These are phyloP conservation scores for Arvicanthis niloticus DNA, from an alignment of 2,113 vertebrate species.

Conservation along the genomic window DNA sequence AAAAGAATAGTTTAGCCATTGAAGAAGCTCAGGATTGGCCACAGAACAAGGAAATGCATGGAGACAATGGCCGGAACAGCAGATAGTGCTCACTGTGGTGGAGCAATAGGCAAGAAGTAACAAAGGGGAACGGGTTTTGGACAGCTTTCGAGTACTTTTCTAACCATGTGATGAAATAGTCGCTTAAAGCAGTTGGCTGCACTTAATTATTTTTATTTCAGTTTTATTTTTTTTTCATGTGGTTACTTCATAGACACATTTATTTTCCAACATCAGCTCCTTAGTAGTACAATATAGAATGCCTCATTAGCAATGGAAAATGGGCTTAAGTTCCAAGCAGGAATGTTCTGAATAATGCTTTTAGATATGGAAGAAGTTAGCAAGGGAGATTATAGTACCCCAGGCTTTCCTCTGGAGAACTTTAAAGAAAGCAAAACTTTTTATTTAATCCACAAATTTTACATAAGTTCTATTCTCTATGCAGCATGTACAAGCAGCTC, in stretches of 20 bases:
- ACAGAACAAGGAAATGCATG: background rate
- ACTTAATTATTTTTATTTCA: slow-evolving; percentile 83
- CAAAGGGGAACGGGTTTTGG: slow-evolving; percentile 75
- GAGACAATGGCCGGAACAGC: slow-evolving; percentile 25
- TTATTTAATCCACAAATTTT: slow-evolving; percentile 53
- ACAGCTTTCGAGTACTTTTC: slow-evolving; percentile 71
- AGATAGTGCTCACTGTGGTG: slow-evolving; percentile 35
- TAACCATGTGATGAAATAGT: slow-evolving; percentile 75
- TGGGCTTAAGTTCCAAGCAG: slow-evolving; percentile 72
- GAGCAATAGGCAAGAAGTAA: slow-evolving; percentile 67
- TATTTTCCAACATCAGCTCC: slow-evolving; percentile 79
- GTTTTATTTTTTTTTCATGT: slow-evolving; percentile 78
- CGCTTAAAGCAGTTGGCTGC: slow-evolving; percentile 75
- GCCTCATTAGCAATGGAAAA: slow-evolving; percentile 82
- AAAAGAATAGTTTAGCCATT: background rate
- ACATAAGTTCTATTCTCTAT: background rate
- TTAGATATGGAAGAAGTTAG: slow-evolving; percentile 79
- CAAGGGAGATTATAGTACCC: slow-evolving; percentile 69
- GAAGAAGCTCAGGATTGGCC: slow-evolving; percentile 7
- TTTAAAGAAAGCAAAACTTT: slow-evolving; percentile 62
- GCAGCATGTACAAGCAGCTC: background rate
- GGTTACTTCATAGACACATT: slow-evolving; percentile 81
- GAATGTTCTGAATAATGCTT: slow-evolving; percentile 81
- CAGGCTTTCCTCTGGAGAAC: slow-evolving; percentile 53
- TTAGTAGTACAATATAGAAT: slow-evolving; percentile 79